phyloP scores from a whole-genome alignment of 2,888 invertebrate species.

The Antheraea assamensis region DNA sequence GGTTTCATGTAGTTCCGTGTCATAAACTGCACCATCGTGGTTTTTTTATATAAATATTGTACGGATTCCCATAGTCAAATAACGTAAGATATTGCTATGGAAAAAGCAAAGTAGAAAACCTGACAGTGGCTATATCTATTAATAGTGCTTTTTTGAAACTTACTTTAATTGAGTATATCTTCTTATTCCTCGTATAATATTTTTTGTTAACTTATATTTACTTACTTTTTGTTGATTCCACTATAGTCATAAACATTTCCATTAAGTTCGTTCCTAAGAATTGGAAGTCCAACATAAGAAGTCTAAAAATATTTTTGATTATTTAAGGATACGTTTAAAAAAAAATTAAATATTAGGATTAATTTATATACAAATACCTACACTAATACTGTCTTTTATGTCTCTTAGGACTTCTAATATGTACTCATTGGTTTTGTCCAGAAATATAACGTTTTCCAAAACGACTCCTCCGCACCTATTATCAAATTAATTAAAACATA shows the following conservation, averaged over 20 bases:
- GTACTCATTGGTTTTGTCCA: background rate
- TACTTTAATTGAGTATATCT: too few species aligned
- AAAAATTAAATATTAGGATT: background rate
- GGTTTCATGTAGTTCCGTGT: too few species aligned
- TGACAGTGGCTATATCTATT: too few species aligned
- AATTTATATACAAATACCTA: background rate
- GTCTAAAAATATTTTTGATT: conserved; percentile 14
- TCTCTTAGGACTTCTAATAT: background rate
- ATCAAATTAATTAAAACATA: background rate
- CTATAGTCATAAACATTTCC: background rate
- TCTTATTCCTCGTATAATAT: background rate
- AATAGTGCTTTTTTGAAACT: too few species aligned
- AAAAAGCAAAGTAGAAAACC: too few species aligned
- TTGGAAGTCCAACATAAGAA: conserved; percentile 7
- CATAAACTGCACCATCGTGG: too few species aligned
- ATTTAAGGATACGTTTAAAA: background rate
- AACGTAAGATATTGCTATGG: too few species aligned
- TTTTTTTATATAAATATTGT: too few species aligned
- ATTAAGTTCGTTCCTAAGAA: background rate
- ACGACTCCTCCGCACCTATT: background rate
- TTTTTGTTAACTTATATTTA: background rate
- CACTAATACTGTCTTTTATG: background rate
- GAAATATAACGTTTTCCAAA: background rate
- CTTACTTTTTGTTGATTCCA: background rate
- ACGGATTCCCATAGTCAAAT: too few species aligned